phyloP scores from a whole-genome alignment of 2,113 vertebrate species.

The Cebidichthys violaceus region DNA sequence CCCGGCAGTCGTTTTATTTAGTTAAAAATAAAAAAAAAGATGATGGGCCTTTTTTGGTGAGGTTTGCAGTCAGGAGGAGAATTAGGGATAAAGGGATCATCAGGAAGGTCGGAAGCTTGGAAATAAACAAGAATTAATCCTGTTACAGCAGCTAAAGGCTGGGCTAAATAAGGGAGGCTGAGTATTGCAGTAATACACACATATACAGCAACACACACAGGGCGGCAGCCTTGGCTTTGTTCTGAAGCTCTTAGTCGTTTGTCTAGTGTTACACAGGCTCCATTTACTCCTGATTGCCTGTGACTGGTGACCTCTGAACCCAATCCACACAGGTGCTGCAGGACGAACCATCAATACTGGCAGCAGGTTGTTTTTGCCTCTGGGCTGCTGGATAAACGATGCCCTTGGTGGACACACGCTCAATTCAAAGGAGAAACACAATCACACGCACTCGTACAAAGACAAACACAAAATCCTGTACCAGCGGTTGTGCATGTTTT shows the following conservation, averaged over 20 bases:
- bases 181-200: constrained; percentile 21
- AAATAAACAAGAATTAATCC: constrained; percentile 80
- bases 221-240: constrained; percentile 77
- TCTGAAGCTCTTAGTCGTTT: constrained; percentile 78
- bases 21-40: constrained; percentile 38
- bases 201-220: constrained; percentile 21
- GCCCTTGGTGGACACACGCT: constrained; percentile 73
- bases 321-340: constrained; percentile 81
- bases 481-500: background rate
- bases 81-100: constrained; percentile 57
- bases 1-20: constrained; percentile 33
- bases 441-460: constrained; percentile 11
- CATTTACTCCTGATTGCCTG: constrained; percentile 85
- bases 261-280: constrained; percentile 80
- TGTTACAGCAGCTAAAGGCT: constrained; percentile 59
- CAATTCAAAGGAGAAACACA: constrained; percentile 28
- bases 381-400: constrained; percentile 81
- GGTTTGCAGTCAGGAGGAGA: constrained; percentile 40
- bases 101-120: constrained; percentile 63
- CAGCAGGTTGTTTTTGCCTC: constrained; percentile 80
- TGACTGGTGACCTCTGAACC: constrained; percentile 81
- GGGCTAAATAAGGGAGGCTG: constrained; percentile 53
- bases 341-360: constrained; percentile 79
- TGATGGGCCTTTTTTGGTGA: constrained; percentile 20
- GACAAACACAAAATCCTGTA: background rate